Percentiles rank a stretch among this genome's conserved stretches.
Evolutionary conservation across 2,113 vertebrate species (phyloP).

Genomic region (Archilochus colubris): DNA sequence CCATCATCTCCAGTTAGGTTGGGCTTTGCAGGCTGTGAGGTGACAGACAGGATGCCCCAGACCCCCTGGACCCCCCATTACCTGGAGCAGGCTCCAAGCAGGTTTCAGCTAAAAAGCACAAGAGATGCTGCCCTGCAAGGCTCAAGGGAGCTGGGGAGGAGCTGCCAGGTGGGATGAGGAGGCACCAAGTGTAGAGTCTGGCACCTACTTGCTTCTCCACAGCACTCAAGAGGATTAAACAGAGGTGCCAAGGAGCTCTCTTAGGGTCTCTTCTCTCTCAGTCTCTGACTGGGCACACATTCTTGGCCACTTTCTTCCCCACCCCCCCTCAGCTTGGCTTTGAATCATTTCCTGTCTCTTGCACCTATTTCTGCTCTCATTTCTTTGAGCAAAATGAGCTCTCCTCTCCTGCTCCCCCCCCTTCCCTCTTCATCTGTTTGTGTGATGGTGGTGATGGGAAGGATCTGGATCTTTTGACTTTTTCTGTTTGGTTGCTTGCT

Average conservation of each 20-base stretch:
- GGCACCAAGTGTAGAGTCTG: background rate
- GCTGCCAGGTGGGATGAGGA: background rate
- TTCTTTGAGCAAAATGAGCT: background rate
- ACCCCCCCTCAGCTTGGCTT: background rate
- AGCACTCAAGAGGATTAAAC: background rate
- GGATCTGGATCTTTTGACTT: background rate
- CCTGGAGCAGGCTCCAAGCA: fast-evolving
- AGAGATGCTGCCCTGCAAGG: background rate
- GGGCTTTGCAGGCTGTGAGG: background rate
- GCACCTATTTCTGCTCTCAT: background rate
- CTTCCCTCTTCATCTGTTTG: background rate
- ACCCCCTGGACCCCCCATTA: background rate
- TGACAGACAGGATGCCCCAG: background rate
- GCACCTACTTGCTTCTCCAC: background rate
- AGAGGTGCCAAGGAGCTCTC: background rate
- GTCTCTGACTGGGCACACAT: background rate
- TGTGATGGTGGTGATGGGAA: background rate
- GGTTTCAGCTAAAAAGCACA: background rate
- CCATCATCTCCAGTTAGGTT: background rate
- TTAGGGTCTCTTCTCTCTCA: background rate
- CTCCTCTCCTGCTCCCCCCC: background rate
- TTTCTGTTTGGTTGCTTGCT: background rate
- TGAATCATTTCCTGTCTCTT: background rate
- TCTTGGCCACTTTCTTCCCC: background rate
- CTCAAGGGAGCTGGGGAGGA: background rate